Base-by-base conservation (phyloP, 2,888 invertebrate species). In the Adineta ricciae region DNA sequence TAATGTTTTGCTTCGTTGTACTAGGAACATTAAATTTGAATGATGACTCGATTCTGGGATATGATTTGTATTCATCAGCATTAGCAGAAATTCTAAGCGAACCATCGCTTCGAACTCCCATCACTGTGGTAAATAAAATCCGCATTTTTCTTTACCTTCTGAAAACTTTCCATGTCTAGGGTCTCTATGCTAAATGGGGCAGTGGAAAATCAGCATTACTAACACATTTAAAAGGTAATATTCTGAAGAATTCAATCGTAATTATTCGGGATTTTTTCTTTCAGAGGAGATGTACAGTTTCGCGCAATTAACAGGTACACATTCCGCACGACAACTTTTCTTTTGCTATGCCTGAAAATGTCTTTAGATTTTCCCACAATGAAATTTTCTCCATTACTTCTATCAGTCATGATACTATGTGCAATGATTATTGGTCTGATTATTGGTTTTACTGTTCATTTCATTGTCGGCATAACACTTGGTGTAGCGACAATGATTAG, bases 171-270 rank as follows among this genome's bases (percentile, higher is more conserved):
- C 14, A 11, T 46, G 27, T 56, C 9, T 38, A 41, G 38, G 78
- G 78, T 97, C 92, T 99, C 84, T 99, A 96, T 90, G 98, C 98
- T 24, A 94, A 97, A 89, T 99, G 98, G 98, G 98, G 98, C 56
- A 96, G 96, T 86, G 98, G 99, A 36, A 99, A 99, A 90, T 97
- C 97, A 24, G 97, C 98, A 91, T 92, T 99, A 87, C 92, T 99
- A 86, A 94, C 94, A 89, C 97, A 97, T 92, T 92, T 99, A 83
- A 94, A 95, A 92, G 95, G 95, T 94, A 89, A 90, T 16, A 5
- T 64, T 32, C 5, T 36, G 27, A 4, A 16, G 19, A 11, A 32
- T 64, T 19, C 8, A 64, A 50, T 19, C 46, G 11, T 11, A 11
- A 46, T 5, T 0, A 16, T 19, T 83, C 86, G 9, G 9, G 14